phyloP scores from a whole-genome alignment of 2,888 invertebrate genomes.

The Sphaerophoria rueppellii region DNA sequence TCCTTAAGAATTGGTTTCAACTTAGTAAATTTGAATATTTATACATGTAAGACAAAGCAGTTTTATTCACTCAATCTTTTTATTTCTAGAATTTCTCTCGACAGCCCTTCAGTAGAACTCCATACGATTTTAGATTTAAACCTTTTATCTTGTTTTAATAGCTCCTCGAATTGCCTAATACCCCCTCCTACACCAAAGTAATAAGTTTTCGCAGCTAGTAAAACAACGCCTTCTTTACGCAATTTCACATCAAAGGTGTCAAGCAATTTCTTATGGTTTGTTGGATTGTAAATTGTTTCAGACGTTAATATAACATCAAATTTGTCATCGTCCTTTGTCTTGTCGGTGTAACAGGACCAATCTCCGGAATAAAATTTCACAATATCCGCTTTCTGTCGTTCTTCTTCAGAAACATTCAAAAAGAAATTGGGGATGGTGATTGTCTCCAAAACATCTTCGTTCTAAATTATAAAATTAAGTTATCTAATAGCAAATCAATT shows the following conservation, averaged over 20 bases:
- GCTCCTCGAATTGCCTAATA: slow-evolving; percentile 88
- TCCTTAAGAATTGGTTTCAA: background rate
- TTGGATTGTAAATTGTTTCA: slow-evolving; percentile 95
- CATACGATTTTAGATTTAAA: slow-evolving; percentile 85
- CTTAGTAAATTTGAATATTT: too few relatives aligned
- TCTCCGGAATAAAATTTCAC: slow-evolving; percentile 88
- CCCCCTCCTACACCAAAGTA: slow-evolving; percentile 99
- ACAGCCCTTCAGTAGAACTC: slow-evolving; percentile 84
- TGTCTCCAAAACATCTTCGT: slow-evolving; percentile 90
- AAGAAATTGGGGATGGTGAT: slow-evolving; percentile 92
- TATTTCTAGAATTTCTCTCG: slow-evolving; percentile 79
- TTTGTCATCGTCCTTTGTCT: slow-evolving; percentile 82
- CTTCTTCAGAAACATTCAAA: slow-evolving; percentile 84
- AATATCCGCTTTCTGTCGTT: slow-evolving; percentile 8
- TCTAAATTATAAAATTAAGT: slow-evolving; percentile 83
- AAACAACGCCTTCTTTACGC: slow-evolving; percentile 85
- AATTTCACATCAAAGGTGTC: slow-evolving; percentile 85
- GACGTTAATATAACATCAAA: slow-evolving; percentile 95
- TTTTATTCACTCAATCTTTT: slow-evolving; percentile 18
- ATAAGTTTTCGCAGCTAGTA: slow-evolving; percentile 93
- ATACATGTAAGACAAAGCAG: too few relatives aligned
- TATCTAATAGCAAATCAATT: background rate
- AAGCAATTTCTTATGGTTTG: slow-evolving; percentile 90
- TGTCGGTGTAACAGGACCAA: slow-evolving; percentile 86
- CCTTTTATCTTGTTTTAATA: slow-evolving; percentile 83